Conservation (phyloP, 2,113 vertebrate species). For the Scatophagus argus region DNA sequence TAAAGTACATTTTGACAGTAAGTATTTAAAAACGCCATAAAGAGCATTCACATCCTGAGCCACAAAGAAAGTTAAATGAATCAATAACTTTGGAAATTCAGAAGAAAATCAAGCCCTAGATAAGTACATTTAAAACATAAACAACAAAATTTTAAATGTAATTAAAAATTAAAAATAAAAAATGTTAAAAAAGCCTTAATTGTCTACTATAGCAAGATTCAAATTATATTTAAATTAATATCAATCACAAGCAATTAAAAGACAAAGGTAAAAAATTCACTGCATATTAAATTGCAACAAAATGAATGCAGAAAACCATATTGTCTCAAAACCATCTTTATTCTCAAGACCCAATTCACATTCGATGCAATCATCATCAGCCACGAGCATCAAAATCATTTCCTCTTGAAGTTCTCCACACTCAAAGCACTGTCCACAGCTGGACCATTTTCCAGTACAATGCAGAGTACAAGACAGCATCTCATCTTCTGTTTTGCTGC, state of each 20-base stretch:
- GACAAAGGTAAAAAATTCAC: background rate
- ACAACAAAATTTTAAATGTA: background rate
- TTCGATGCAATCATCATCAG: constrained; percentile 71
- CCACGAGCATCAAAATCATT: constrained; percentile 46
- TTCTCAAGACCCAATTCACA: constrained; percentile 82
- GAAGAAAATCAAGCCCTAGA: background rate
- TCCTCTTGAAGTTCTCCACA: constrained; percentile 51
- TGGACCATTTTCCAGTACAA: constrained; percentile 45
- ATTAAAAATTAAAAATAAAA: background rate
- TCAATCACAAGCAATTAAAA: background rate
- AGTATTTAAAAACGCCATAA: no score
- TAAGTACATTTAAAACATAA: background rate
- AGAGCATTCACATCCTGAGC: background rate
- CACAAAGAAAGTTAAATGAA: background rate
- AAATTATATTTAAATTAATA: background rate
- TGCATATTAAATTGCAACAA: background rate
- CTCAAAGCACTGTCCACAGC: constrained; percentile 44
- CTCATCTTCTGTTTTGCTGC: constrained; percentile 28
- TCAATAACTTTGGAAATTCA: background rate
- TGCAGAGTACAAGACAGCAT: constrained; percentile 51
- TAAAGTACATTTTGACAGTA: background rate
- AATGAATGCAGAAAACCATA: constrained; percentile 14
- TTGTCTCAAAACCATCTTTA: constrained; percentile 85
- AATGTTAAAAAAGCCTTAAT: background rate
- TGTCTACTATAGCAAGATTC: background rate